phyloP scores from a whole-genome alignment of 2,888 invertebrate genomes.

The Mongoloraphidia duomilia region DNA sequence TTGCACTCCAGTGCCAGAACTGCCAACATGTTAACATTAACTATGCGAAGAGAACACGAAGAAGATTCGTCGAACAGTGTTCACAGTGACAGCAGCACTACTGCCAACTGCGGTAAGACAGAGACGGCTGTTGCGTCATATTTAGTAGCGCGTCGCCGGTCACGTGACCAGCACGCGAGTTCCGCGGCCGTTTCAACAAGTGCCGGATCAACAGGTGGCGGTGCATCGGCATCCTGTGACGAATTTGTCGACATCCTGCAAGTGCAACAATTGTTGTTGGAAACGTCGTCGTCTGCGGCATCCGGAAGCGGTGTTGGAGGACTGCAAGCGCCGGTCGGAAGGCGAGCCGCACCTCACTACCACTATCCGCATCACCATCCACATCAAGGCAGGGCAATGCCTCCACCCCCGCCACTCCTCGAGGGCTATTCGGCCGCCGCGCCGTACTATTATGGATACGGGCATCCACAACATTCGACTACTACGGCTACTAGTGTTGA shows the following conservation, averaged over 20 bases:
- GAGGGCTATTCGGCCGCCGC: constrained; percentile 12
- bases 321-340: constrained; percentile 20
- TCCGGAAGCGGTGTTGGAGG: constrained; percentile 22
- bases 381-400: not conserved
- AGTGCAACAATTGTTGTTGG: constrained; percentile 60
- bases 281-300: constrained; percentile 19
- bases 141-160: constrained; percentile 21
- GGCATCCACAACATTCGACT: constrained; percentile 14
- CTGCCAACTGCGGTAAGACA: not conserved
- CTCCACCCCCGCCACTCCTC: not conserved
- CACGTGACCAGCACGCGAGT: constrained; percentile 16
- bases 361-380: constrained; percentile 7
- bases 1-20: too few relatives aligned
- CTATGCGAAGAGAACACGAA: constrained; percentile 65
- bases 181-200: constrained; percentile 20
- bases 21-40: constrained; percentile 34
- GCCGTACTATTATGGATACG: constrained; percentile 18
- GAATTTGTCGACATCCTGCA: constrained; percentile 77
- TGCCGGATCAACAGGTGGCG: constrained; percentile 22
- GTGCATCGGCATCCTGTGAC: constrained; percentile 30
- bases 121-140: constrained; percentile 20
- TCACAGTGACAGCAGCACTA: not conserved
- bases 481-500: constrained; percentile 43
- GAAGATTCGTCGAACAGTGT: constrained; percentile 23
- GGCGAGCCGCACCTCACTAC: constrained; percentile 15